Evolutionary conservation across 1,140 invertebrate species (phyloP), one percentile per base, ranked within the genome.

Genomic region (Papilio machaon): DNA sequence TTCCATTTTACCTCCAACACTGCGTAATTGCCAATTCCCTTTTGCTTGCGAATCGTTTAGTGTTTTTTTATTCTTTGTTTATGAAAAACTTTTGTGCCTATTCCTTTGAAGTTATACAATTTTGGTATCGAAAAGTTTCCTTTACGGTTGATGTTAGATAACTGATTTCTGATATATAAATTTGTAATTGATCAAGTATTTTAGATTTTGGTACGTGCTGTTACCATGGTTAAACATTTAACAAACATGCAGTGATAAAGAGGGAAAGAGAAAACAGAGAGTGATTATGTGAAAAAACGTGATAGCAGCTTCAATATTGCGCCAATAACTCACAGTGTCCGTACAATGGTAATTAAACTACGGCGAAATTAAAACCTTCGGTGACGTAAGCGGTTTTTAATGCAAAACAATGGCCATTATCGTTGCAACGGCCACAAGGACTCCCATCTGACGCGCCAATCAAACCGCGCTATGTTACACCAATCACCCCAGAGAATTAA

Each of bases 401-500:
- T 83, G 81, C 73, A 82, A 82, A 77, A 54, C 47, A 70, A 77
- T 81, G 64, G 58, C 67, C 54, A 79, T 80, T 84, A 60, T 74
- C 70, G 75, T 80, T 73, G 80, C 76, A 60, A 0, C 76, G 23
- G 46, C 74, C 54, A 38, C 82, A 83, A 85, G 82, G 76, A 82
- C 60, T 83, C 82, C 81, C 81, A 83, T 75, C 79, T 87, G 83
- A 84, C 77, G 80, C 73, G 17, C 35, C 84, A 84, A 85, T 84
- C 84, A 84, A 82, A 86, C 84, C 81, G 67, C 58, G 23, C 79
- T 74, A 74, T 86, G 80, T 84, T 82, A 87, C 87, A 88, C 79
- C 79, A 60, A 78, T 75, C 82, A 84, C 86, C 85, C 83, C n/a
- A 60, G 88, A 85, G 89, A 91, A 90, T 91, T 89, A 89, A 91